Evolutionary conservation across 2,797 vertebrate genomes (phyloP).

Genomic region (Ataeniobius toweri): DNA sequence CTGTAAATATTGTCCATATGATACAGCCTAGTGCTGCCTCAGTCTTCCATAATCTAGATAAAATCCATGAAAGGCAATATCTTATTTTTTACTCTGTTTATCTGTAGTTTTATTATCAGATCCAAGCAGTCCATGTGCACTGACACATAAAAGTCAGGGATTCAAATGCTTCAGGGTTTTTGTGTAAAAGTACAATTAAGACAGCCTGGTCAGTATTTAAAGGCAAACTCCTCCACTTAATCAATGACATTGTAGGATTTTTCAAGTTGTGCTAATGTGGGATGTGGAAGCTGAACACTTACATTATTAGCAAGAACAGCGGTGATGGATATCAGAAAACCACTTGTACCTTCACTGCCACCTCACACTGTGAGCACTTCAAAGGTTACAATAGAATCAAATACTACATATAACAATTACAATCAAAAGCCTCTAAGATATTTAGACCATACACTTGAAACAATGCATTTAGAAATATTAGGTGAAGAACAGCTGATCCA

Average conservation of each 20-base stretch:
- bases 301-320: conserved; percentile 16
- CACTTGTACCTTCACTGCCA: conserved; percentile 30
- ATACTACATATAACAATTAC: conserved; percentile 25
- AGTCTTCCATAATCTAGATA: not conserved
- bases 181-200: not conserved
- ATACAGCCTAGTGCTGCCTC: not conserved
- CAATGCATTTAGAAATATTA: not conserved
- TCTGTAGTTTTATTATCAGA: not conserved
- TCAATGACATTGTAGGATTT: conserved; percentile 44
- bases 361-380: conserved; percentile 49
- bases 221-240: conserved; percentile 36
- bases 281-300: conserved; percentile 32
- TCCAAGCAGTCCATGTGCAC: not conserved
- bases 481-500: not conserved
- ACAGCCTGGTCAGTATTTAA: conserved; percentile 10
- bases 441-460: conserved; percentile 20
- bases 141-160: not conserved
- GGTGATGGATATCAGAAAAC: conserved; percentile 30
- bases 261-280: conserved; percentile 26
- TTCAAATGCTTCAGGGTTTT: not conserved
- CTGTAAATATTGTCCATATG: not conserved
- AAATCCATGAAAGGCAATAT: not conserved
- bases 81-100: not conserved
- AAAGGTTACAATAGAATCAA: conserved; percentile 13
- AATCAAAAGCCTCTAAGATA: conserved; percentile 38